Evolutionary conservation across 2,113 vertebrate species (phyloP), one percentile per base, ranked within the genome.

Genomic region (Emberiza fucata): DNA sequence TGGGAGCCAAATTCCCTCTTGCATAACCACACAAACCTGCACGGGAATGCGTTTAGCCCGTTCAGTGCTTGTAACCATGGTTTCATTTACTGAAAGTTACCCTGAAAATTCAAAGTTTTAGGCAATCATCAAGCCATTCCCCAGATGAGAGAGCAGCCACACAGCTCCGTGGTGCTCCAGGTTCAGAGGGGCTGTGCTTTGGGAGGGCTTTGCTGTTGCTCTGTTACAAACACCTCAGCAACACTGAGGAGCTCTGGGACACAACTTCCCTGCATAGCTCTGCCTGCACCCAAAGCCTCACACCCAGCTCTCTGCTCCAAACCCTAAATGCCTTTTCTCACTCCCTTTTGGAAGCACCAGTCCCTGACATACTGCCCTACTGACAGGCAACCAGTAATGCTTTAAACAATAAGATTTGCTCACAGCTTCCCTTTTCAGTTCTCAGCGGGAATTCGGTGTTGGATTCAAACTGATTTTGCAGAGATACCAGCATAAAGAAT

Each of bases 51-150:
- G 16, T 59, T 70, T 27, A 94, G 88, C 78, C 90, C 85, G 51
- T 90, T 92, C 88, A 92, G 56, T n/a, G 51, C 86, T 68, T 59
- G 80, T 88, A 86, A 91, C 80, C 86, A 90, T 75, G 76, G 83
- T 92, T 94, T 86, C 88, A 39, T 88, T 90, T 94, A 66, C 66
- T 78, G 75, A 63, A 73, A 90, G 66, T 54, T 66, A 63, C 33
- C 47, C 76, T 81, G 35, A 27, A 88, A 85, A n/a, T 56, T 29
- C 33, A 17, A 93, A 80, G 63, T 72, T 70, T 79, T 53, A 88
- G 66, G 44, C 66, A 72, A 45, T 33, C 28, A 6, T 9, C 50
- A 42, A 44, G 64, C 42, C 50, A 29, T 71, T 69, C 17, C 45
- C 6, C 71, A 84, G 45, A 42, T 19, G 69, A 64, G 65, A 40